Evolutionary conservation across 2,113 vertebrate genomes (phyloP).

Genomic region (Ahaetulla prasina): DNA sequence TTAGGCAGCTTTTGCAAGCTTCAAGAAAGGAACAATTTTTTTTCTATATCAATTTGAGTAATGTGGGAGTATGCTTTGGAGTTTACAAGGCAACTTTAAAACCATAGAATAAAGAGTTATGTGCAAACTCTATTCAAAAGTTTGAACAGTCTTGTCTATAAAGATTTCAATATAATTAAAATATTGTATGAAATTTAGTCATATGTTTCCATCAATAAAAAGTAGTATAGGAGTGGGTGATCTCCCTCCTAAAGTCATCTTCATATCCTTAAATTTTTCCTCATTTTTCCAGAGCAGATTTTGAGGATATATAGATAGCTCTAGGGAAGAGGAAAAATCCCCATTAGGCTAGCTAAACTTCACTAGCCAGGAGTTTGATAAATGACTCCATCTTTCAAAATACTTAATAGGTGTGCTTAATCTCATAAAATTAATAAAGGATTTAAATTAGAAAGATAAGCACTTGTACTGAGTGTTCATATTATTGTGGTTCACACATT

Average conservation of each 20-base stretch:
- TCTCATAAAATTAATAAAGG: background rate
- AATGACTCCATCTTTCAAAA: background rate
- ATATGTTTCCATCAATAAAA: background rate
- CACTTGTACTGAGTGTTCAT: background rate
- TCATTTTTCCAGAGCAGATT: background rate
- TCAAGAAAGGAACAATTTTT: background rate
- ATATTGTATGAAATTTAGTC: background rate
- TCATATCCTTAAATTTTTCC: background rate
- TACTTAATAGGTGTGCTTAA: background rate
- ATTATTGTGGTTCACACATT: background rate
- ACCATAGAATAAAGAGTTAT: background rate
- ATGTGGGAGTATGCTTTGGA: background rate
- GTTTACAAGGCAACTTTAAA: background rate
- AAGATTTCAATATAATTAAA: background rate
- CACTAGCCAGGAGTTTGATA: background rate
- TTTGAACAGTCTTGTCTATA: background rate
- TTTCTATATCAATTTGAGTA: background rate
- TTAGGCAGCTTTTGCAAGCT: background rate
- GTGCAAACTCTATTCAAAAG: background rate
- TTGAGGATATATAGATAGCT: background rate
- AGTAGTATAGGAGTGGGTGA: background rate
- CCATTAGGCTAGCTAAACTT: background rate
- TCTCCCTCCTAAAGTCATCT: background rate
- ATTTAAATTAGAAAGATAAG: background rate
- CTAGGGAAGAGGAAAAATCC: background rate